phyloP scores from a whole-genome alignment of 2,797 vertebrate species.

The Lagodon rhomboides region DNA sequence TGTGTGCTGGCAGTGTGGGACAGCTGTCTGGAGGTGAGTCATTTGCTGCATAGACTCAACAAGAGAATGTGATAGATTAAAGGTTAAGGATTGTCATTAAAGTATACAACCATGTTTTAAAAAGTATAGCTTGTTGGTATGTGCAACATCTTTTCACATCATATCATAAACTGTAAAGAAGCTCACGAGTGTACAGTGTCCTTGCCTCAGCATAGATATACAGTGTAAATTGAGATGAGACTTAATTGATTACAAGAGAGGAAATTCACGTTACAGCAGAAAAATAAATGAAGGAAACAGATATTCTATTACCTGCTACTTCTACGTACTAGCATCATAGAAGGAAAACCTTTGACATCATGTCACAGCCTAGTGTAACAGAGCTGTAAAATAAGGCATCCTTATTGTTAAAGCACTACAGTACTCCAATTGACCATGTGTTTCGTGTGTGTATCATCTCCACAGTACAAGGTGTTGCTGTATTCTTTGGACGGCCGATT shows the following conservation, averaged over 20 bases:
- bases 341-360: not conserved
- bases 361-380: not conserved
- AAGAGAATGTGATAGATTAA: not conserved
- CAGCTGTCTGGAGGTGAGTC: constrained; percentile 92
- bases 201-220: not conserved
- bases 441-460: constrained; percentile 22
- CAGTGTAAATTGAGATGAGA: not conserved
- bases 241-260: not conserved
- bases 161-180: not conserved
- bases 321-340: not conserved
- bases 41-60: not conserved
- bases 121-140: not conserved
- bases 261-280: not conserved
- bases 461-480: constrained; percentile 94
- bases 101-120: not conserved
- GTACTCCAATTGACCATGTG: not conserved
- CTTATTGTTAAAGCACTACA: not conserved
- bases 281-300: not conserved
- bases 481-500: constrained; percentile 97
- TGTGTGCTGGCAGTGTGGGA: constrained; percentile 97
- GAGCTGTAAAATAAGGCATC: not conserved
- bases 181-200: not conserved
- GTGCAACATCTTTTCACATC: not conserved
- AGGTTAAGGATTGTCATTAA: not conserved
- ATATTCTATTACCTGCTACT: not conserved